Base-by-base conservation (phyloP, 2,888 invertebrate species). In the Clistopyga incitator region DNA sequence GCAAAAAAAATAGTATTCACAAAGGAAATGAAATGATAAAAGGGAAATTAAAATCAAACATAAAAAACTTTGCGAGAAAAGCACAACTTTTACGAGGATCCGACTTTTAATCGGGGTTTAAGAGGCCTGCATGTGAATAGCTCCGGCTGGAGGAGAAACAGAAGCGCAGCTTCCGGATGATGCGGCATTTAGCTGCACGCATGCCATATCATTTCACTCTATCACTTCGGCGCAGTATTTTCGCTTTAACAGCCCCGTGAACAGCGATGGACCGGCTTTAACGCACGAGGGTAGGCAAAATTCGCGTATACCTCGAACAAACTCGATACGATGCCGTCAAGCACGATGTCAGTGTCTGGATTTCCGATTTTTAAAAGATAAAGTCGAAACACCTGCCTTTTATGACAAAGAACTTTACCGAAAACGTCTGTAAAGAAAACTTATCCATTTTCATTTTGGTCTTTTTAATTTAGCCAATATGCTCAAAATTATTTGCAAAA, bases 121-220 rank as follows among this genome's bases (percentile, higher is more conserved):
- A 75, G 64, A 50, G 61, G 38, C 34, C 25, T 74, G 34, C 38
- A 74, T 15, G 75, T 50, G 64, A 75, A 64, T 75, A 64, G 50
- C 50, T 50, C n/a, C 13, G 25, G 61, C 20, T 20, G 18, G 50
- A 50, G 38, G 34, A 15, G 42, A 64, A 67, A 67, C 67, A 23
- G 47, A 67, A 11, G 67, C 67, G n/a, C 45, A 42, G 45, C 54
- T 74, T 64, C 29, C 68, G 74, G 61, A 84, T 81, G 78, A 77
- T 34, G 25, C 67, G n/a, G 67, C 29, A 18, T 74, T 78, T 71
- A 74, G 78, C 70, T 81, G 61, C 52, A 64, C 54, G 25, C 71
- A 64, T 64, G 50, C 75, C 56, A 81, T 78, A 74, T 47, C 50
- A 64, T 77, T 74, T 50, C 34, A 61, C 72, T 70, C 64, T 42